Evolutionary conservation across 1,140 invertebrate genomes (phyloP).

Genomic region (Euglossa dilemma): DNA sequence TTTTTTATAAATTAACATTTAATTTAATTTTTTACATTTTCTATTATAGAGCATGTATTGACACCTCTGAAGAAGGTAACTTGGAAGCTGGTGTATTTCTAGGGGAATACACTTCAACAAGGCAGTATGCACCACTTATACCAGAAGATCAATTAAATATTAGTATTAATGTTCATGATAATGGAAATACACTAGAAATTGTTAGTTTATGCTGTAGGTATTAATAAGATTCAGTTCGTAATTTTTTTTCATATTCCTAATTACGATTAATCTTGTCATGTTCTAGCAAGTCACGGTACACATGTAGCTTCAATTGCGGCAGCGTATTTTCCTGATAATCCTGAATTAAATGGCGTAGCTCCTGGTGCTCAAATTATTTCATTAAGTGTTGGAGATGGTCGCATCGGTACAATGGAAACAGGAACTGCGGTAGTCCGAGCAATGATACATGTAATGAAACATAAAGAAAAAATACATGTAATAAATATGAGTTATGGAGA

Average conservation of each 20-base stretch:
- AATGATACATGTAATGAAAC: slow-evolving; percentile 93
- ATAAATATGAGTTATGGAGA: slow-evolving; percentile 99
- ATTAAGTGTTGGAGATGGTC: slow-evolving; percentile 94
- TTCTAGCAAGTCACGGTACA: slow-evolving; percentile 94
- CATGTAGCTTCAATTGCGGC: slow-evolving; percentile 98
- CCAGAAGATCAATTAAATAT: slow-evolving; percentile 92
- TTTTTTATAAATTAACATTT: slow-evolving; percentile 35
- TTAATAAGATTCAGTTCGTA: not conserved
- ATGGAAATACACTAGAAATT: slow-evolving; percentile 96
- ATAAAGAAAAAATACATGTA: slow-evolving; percentile 88
- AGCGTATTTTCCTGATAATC: slow-evolving; percentile 94
- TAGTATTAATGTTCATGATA: slow-evolving; percentile 96
- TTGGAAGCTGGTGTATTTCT: slow-evolving; percentile 89
- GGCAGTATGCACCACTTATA: slow-evolving; percentile 91
- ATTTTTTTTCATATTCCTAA: not conserved
- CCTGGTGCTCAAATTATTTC: slow-evolving; percentile 98
- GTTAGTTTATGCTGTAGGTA: slow-evolving; percentile 96
- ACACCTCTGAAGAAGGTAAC: slow-evolving; percentile 93
- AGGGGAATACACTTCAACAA: slow-evolving; percentile 92
- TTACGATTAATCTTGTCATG: slow-evolving; percentile 39
- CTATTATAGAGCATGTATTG: slow-evolving; percentile 90
- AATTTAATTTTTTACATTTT: slow-evolving; percentile 34
- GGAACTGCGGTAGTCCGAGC: slow-evolving; percentile 95
- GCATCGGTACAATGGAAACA: slow-evolving; percentile 97
- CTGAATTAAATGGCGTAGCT: slow-evolving; percentile 96